Evolutionary conservation across 2,888 invertebrate genomes (phyloP), one percentile per base, ranked within the genome.

Genomic region (Neria commutata): DNA sequence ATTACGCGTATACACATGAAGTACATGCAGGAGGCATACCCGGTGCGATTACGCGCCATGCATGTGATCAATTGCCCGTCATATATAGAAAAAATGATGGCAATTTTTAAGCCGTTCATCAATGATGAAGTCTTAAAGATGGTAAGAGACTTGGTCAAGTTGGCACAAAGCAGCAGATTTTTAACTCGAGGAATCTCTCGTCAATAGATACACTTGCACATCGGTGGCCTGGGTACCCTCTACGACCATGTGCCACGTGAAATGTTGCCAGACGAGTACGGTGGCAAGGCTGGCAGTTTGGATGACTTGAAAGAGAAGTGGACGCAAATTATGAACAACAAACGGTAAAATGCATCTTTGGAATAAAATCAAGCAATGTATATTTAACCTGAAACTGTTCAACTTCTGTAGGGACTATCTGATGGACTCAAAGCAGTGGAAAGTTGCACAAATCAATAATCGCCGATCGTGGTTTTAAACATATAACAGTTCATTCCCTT

Each of bases 11-110:
- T 86, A 71, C 88, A 89, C 77, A 87, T 89, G 81, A 83, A 84
- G 60, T 90, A 88, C 75, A 77, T 90, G 2, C 89, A 91, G 75
- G 89, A 90, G 68, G 89, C 86, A 16, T 77, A 88, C 77, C 89
- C 90, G 1, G 84, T 88, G 2, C 84, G 87, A 58, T 83, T 90
- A 77, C 85, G 85, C 65, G 86, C 84, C 0, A 87, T 90, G 55
- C 89, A 90, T 73, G 84, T 90, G 1, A 76, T 91, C 52, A 90
- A 91, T 71, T 83, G 84, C 0, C 85, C 85, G 58, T 83, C 86
- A 0, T 83, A 86, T 34, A 74, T 87, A 40, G 87, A 87, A 72
- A 86, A 86, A 70, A 81, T 88, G 62, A 76, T 87, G 79, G 70
- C 85, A 25, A 75, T 88, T 65, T 83, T 87, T 65, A 83, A 81